Conservation (phyloP, 2,888 invertebrate species). For the Drosophila parthenogenetica region DNA sequence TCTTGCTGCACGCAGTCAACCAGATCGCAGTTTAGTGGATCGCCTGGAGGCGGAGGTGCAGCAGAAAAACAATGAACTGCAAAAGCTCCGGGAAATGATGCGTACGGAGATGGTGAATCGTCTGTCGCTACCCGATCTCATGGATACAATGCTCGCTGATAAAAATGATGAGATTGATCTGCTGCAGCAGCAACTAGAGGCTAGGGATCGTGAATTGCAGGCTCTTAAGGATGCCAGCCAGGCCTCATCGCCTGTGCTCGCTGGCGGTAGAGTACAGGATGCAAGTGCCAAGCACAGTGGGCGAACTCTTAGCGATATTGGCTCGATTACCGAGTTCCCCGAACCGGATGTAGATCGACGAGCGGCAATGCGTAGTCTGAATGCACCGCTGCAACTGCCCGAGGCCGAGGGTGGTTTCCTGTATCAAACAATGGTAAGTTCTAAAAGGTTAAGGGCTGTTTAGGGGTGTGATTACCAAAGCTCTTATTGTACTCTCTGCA, state of each 20-base stretch:
- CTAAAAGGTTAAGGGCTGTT: background rate
- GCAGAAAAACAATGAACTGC: conserved; percentile 84
- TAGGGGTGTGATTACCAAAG: background rate
- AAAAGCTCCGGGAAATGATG: conserved; percentile 85
- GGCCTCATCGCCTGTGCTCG: conserved; percentile 48
- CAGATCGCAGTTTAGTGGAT: conserved; percentile 85
- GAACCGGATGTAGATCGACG: conserved; percentile 88
- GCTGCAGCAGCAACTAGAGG: conserved; percentile 86
- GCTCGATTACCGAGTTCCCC: conserved; percentile 90
- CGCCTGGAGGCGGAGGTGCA: conserved; percentile 86
- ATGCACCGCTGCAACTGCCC: conserved; percentile 75
- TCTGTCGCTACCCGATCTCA: conserved; percentile 86
- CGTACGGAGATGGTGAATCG: conserved; percentile 85
- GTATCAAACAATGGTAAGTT: conserved; percentile 81
- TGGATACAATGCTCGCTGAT: conserved; percentile 88
- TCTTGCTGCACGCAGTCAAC: conserved; percentile 80
- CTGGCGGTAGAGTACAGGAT: conserved; percentile 83
- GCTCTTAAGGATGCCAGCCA: conserved; percentile 86
- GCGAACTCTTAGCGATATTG: conserved; percentile 89
- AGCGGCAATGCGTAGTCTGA: conserved; percentile 79
- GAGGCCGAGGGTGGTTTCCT: conserved; percentile 72
- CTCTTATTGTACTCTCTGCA: conserved; percentile 32
- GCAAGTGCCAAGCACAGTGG: conserved; percentile 88
- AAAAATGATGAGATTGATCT: conserved; percentile 90
- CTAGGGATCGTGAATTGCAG: conserved; percentile 85